Evolutionary conservation across 2,888 invertebrate genomes (phyloP), one percentile per base, ranked within the genome.

Genomic region (Tetragonula carbonaria): DNA sequence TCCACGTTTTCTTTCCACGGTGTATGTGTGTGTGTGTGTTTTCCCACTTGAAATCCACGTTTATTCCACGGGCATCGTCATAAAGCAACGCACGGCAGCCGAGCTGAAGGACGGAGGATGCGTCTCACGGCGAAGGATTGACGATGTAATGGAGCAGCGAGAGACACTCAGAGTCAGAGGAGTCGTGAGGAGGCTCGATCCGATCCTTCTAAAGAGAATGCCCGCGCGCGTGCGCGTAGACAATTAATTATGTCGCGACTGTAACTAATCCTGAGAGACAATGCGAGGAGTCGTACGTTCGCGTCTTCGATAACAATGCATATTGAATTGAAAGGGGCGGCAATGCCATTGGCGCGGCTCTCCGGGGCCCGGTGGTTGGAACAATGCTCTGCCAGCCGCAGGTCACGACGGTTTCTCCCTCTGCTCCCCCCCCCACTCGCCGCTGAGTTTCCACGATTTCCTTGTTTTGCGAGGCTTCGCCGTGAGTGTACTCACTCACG

Each of bases 271-370:
- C 89, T 81, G 70, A 70, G 80, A 88, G 86, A 92, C 92, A 92
- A 92, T 91, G 86, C 86, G 85, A 86, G 59, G 78, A 79, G 76
- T 84, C 86, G 90, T 90, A 89, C 87, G 90, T 90, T 90, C 85
- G 88, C 91, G 87, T 91, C 92, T 90, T 92, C 87, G 89, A 91
- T 88, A 87, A 92, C 91, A 92, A 93, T 93, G 93, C 91, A 92
- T 93, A 93, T 93, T 92, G 92, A 92, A 93, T 92, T 91, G 86
- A 83, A 81, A 84, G 87, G 79, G 72, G 73, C 28, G 72, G 79
- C 74, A 74, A 65, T 71, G 80, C 70, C 88, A 72, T 73, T 81
- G 80, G 74, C 63, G 75, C 57, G 63, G 78, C 79, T 80, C 86
- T 85, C 78, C 76, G 72, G 80, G 16, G 23, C 16, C 62, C 78